Evolutionary conservation across 30 jellyfish, hydroid and myxozoan species (phyloP).

Genomic region (Rhopilema esculentum): DNA sequence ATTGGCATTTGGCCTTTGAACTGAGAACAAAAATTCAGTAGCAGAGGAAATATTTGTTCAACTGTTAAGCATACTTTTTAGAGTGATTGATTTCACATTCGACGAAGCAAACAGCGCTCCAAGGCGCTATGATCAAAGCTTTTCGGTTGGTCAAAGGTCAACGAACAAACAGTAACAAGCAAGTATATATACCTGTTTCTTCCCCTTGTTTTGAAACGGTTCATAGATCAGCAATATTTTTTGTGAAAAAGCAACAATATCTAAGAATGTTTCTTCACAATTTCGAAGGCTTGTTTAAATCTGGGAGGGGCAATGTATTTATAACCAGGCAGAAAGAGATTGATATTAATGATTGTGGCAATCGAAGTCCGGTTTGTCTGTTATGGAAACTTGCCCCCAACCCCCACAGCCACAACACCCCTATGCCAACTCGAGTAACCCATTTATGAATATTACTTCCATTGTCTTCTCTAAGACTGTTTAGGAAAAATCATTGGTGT

Average conservation of each 20-base stretch:
- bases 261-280: not conserved
- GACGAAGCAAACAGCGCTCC: not conserved
- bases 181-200: not conserved
- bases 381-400: too few relatives aligned
- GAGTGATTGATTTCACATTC: constrained; percentile 20
- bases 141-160: not conserved
- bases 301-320: not conserved
- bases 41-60: constrained; percentile 64
- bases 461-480: too few relatives aligned
- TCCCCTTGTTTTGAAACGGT: not conserved
- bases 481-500: too few relatives aligned
- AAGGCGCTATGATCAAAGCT: constrained; percentile 22
- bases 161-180: constrained; percentile 2
- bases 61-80: constrained; percentile 44
- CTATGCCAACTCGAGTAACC: too few relatives aligned
- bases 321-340: too few relatives aligned
- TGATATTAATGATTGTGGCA: too few relatives aligned
- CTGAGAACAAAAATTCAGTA: constrained; percentile 53
- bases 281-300: not conserved
- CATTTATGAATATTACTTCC: too few relatives aligned
- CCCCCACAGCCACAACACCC: too few relatives aligned
- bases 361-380: too few relatives aligned
- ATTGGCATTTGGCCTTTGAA: constrained; percentile 61
- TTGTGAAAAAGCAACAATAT: not conserved
- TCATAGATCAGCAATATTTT: not conserved